These are phyloP conservation scores for Clistopyga incitator DNA, from an alignment of 2,888 invertebrate species.

Conservation along the genomic window DNA sequence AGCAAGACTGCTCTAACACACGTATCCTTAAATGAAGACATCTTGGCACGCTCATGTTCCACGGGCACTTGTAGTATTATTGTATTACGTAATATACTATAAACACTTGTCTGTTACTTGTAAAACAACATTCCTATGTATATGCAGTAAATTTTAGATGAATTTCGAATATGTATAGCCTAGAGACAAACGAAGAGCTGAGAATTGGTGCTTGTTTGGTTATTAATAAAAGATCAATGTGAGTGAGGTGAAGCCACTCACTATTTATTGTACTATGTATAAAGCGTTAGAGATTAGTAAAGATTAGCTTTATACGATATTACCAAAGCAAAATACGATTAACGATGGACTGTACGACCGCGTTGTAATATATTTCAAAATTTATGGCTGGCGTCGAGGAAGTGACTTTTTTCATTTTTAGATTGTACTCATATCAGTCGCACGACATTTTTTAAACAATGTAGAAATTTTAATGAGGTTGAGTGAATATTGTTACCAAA, in stretches of 20 bases:
- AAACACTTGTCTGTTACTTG: constrained; percentile 43
- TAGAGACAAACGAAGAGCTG: constrained; percentile 58
- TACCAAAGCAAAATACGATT: constrained; percentile 9
- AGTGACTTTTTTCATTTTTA: constrained; percentile 17
- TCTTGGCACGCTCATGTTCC: constrained; percentile 49
- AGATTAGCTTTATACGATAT: constrained; percentile 38
- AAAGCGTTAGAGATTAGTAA: constrained; percentile 29
- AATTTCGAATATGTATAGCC: constrained; percentile 35
- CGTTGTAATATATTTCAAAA: constrained; percentile 48
- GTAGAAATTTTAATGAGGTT: neutral
- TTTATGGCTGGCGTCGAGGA: neutral
- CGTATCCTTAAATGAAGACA: constrained; percentile 39
- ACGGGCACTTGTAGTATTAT: constrained; percentile 35
- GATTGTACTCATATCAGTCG: constrained; percentile 33
- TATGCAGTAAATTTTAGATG: constrained; percentile 36
- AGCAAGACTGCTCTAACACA: constrained; percentile 13
- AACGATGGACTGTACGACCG: constrained; percentile 26
- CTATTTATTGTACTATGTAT: constrained; percentile 55
- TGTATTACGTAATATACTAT: constrained; percentile 25
- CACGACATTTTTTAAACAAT: neutral
- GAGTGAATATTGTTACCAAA: constrained; percentile 2
- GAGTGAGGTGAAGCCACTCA: constrained; percentile 37
- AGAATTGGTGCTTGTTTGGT: constrained; percentile 63
- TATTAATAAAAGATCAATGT: constrained; percentile 43
- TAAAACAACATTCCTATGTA: constrained; percentile 54